A percentile compares a stretch with the other conserved stretches of the same genome.
phyloP scores from a whole-genome alignment of 2,888 invertebrate species.

The Cryptocheilus praepositus region DNA sequence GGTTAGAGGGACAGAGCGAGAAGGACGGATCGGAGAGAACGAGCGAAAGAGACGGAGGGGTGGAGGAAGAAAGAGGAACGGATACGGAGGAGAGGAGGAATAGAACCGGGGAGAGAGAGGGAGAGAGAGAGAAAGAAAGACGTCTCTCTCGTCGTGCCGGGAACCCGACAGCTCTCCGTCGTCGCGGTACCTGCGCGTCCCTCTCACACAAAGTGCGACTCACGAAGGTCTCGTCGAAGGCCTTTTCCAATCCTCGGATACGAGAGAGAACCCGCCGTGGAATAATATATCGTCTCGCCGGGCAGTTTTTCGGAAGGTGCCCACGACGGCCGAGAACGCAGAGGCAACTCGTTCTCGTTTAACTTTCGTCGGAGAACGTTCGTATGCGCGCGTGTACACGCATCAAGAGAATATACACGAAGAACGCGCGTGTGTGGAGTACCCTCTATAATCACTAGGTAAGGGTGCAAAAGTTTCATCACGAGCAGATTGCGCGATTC shows the following conservation, averaged over 20 bases:
- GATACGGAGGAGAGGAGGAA: slow-evolving; percentile 1
- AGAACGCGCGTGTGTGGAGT: slow-evolving; percentile 32
- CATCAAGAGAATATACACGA: not conserved
- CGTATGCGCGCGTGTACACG: not conserved
- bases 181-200: slow-evolving; percentile 43
- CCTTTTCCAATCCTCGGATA: slow-evolving; percentile 3
- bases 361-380: not conserved
- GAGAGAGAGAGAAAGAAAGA: slow-evolving; percentile 5
- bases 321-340: not conserved
- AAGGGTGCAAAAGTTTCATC: slow-evolving; percentile 14
- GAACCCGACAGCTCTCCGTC: slow-evolving; percentile 13
- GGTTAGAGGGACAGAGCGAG: slow-evolving; percentile 5
- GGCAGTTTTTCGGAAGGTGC: slow-evolving; percentile 20
- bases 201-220: slow-evolving; percentile 29
- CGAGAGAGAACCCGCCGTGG: slow-evolving; percentile 14
- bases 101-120: slow-evolving; percentile 23
- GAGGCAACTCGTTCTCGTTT: too few species aligned
- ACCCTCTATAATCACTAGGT: slow-evolving; percentile 22
- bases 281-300: slow-evolving; percentile 35
- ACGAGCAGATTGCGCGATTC: too few species aligned
- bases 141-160: slow-evolving; percentile 15
- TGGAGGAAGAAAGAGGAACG: slow-evolving; percentile 6
- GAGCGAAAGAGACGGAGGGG: slow-evolving; percentile 17
- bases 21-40: slow-evolving; percentile 23
- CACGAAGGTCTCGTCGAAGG: slow-evolving; percentile 26